Percentiles rank a stretch among this genome's conserved stretches.
Conservation (phyloP, 2,888 invertebrate genomes). For the Anoplius nigerrimus region DNA sequence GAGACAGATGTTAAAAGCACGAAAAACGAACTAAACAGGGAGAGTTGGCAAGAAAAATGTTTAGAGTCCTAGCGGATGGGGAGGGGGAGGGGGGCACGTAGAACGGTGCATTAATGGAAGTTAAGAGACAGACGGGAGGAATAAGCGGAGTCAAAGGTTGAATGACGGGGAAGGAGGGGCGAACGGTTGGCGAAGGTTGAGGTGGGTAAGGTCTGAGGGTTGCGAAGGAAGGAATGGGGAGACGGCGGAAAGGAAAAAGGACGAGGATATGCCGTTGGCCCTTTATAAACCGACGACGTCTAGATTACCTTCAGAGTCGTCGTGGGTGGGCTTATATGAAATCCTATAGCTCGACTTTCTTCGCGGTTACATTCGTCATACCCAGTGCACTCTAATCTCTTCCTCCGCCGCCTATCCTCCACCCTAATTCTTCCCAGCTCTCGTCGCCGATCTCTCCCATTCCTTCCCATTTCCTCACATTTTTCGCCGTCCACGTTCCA, state of each 20-base stretch:
- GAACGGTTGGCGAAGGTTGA: background rate
- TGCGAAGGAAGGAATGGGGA: background rate
- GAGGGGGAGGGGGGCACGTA: background rate
- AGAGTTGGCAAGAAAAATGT: background rate
- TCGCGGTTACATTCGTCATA: slow-evolving; percentile 12
- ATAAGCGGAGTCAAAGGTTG: background rate
- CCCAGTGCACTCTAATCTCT: slow-evolving; percentile 1
- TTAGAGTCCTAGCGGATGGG: too few species aligned
- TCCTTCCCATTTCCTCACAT: background rate
- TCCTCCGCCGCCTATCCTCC: background rate
- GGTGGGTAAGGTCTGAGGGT: background rate
- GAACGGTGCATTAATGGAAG: too few species aligned
- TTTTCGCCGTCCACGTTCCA: background rate
- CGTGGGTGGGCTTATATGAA: slow-evolving; percentile 28
- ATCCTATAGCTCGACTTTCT: slow-evolving; percentile 28
- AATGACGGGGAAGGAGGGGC: background rate
- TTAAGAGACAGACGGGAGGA: background rate
- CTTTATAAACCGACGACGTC: slow-evolving; percentile 33
- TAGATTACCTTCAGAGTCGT: slow-evolving; percentile 15
- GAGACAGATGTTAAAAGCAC: background rate
- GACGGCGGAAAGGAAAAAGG: background rate
- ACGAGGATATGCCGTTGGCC: background rate
- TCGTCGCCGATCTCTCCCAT: background rate
- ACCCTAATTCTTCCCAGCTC: background rate
- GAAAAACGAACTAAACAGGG: background rate